Conservation (phyloP, 2,797 vertebrate genomes). For the Rhinatrema bivittatum region DNA sequence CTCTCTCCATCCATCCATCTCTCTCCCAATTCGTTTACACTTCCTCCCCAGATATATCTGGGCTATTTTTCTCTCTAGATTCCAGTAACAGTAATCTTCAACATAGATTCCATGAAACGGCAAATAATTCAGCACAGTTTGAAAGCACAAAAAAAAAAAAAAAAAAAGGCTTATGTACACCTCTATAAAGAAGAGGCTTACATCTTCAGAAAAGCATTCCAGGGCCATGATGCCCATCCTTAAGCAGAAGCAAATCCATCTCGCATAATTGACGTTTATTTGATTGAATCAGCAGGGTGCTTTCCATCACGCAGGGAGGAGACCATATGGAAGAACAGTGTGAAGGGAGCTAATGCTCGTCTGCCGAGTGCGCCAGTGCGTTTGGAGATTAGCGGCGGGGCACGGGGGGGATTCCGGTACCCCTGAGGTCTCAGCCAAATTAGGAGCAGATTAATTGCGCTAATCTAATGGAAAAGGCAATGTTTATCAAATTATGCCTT, state of each 20-base stretch:
- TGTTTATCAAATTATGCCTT: conserved; percentile 77
- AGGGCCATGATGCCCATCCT: conserved; percentile 30
- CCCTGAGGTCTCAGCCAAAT: conserved; percentile 76
- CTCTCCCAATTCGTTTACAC: not conserved
- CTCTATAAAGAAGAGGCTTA: conserved; percentile 12
- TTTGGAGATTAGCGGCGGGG: conserved; percentile 70
- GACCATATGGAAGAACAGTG: conserved; percentile 76
- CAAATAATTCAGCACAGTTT: conserved; percentile 6
- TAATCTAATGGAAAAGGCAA: conserved; percentile 80
- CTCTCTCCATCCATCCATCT: too few species aligned
- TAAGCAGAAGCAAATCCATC: conserved; percentile 67
- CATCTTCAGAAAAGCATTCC: conserved; percentile 27
- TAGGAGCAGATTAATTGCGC: conserved; percentile 85
- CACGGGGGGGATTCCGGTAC: conserved; percentile 65
- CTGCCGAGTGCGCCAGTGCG: conserved; percentile 68
- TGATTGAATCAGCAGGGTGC: conserved; percentile 79
- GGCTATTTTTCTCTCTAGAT: not conserved
- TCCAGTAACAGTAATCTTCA: conserved; percentile 26
- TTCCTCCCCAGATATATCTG: not conserved
- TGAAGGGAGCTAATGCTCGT: conserved; percentile 68
- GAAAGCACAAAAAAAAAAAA: too few species aligned
- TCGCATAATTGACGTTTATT: conserved; percentile 86
- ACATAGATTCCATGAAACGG: conserved; percentile 13
- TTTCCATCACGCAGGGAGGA: conserved; percentile 69
- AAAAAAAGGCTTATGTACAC: too few species aligned